Conservation (phyloP, 2,113 vertebrate species). For the Trematomus loennbergii region DNA sequence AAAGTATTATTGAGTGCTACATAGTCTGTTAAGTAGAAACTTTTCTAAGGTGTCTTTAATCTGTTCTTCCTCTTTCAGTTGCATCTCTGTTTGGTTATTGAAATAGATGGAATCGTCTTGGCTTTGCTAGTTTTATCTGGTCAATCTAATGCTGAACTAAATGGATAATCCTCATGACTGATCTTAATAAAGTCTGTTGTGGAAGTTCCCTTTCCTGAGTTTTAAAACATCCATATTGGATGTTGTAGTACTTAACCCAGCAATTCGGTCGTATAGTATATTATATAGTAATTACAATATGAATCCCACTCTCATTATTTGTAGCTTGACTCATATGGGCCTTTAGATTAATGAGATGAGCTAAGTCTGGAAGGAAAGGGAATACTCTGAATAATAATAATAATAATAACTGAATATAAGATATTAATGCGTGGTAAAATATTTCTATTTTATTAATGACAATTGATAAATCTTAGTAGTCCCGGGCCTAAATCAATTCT, state of each 20-base stretch:
- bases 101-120: background rate
- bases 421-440: background rate
- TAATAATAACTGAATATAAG: background rate
- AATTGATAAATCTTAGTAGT: background rate
- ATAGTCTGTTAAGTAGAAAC: background rate
- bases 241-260: background rate
- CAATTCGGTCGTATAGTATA: no score
- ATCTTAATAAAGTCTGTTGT: background rate
- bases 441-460: background rate
- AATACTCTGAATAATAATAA: background rate
- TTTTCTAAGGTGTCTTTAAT: background rate
- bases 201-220: background rate
- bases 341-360: background rate
- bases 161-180: constrained; percentile 14
- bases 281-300: no score
- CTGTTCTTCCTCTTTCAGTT: background rate
- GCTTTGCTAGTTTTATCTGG: background rate
- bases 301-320: background rate
- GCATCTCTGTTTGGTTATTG: background rate
- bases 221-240: background rate
- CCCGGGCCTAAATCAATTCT: background rate
- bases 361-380: background rate
- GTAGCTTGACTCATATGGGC: background rate
- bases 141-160: constrained; percentile 3
- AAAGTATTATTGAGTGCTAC: background rate